Conservation (phyloP, 2,888 invertebrate species). For the Microctonus hyperodae region DNA sequence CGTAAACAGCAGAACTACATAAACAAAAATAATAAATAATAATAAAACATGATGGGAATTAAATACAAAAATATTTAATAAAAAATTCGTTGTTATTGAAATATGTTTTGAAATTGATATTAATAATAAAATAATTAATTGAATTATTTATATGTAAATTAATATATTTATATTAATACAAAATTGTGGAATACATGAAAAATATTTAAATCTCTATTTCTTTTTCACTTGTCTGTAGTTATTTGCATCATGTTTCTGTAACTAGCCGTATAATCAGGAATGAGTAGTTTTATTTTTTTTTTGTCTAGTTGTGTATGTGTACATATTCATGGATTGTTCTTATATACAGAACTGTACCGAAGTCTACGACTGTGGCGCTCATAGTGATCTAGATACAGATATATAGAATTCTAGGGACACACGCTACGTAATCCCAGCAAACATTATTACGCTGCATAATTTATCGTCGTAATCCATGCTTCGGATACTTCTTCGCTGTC, state of each 20-base stretch:
- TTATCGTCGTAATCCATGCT: conserved; percentile 37
- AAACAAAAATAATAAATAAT: background rate
- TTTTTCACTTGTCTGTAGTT: background rate
- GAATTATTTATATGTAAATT: no score
- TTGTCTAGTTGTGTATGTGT: background rate
- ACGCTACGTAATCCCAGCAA: conserved; percentile 37
- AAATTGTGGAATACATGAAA: background rate
- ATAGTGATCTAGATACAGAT: background rate
- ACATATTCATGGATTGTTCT: background rate
- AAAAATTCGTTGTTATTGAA: no score
- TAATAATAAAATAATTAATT: no score
- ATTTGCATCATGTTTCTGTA: background rate
- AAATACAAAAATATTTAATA: no score
- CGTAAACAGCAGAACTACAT: background rate
- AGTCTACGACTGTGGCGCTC: background rate
- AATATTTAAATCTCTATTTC: background rate
- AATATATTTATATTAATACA: background rate
- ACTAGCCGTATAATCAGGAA: conserved; percentile 1
- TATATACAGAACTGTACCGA: background rate
- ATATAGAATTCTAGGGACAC: conserved; percentile 31
- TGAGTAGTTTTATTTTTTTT: background rate
- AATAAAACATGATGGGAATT: no score
- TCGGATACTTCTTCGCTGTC: conserved; percentile 33
- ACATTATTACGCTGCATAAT: conserved; percentile 39
- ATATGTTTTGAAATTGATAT: no score